Evolutionary conservation across 2,113 vertebrate genomes (phyloP).

Genomic region (Thunnus maccoyii): DNA sequence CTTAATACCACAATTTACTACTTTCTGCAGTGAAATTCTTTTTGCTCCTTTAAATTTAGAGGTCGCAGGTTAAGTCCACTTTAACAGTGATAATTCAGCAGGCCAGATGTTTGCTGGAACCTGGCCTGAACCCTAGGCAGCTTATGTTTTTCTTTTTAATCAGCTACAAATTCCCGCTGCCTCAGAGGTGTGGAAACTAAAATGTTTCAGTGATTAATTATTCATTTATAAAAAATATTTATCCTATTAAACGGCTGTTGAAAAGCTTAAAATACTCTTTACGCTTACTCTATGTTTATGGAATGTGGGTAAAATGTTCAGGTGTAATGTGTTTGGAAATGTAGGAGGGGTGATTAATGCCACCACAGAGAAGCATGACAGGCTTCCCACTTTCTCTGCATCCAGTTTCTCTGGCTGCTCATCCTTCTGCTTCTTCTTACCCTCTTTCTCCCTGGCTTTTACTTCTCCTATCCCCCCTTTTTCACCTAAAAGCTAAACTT

Average conservation of each 20-base stretch:
- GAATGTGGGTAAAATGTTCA: not conserved
- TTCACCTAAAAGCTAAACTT: not conserved
- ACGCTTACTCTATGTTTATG: not conserved
- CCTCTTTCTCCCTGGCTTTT: not conserved
- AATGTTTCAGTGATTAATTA: slow-evolving; percentile 4
- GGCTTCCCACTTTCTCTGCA: too few relatives aligned
- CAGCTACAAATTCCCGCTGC: not conserved
- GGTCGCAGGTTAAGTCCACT: slow-evolving; percentile 1
- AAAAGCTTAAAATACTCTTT: not conserved
- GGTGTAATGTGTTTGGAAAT: not conserved
- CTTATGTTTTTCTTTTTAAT: not conserved
- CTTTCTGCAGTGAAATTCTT: too few relatives aligned
- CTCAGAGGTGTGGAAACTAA: not conserved
- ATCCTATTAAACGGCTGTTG: not conserved
- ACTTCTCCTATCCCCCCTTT: not conserved
- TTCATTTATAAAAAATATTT: slow-evolving; percentile 22
- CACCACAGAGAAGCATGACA: not conserved
- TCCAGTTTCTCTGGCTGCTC: not conserved
- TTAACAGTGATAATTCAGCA: too few relatives aligned
- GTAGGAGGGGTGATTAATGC: not conserved
- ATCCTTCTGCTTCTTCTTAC: not conserved
- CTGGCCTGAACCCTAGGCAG: too few relatives aligned
- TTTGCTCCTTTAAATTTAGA: not conserved
- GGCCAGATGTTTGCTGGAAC: not conserved
- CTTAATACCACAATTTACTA: too few relatives aligned